phyloP scores from a whole-genome alignment of 2,888 invertebrate genomes.

The Portevinia maculata region DNA sequence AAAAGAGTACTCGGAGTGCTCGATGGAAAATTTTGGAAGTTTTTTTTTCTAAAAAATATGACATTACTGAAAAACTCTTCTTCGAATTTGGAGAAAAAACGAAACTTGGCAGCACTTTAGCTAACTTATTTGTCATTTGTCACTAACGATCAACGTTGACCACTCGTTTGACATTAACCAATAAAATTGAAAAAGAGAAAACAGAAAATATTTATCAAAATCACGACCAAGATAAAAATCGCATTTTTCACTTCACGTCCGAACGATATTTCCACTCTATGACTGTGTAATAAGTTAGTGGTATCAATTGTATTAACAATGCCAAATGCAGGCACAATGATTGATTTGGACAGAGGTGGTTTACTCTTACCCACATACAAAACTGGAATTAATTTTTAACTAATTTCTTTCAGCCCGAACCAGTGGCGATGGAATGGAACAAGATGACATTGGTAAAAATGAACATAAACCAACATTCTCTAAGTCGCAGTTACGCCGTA shows the following conservation, averaged over 20 bases:
- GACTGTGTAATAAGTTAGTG: neutral
- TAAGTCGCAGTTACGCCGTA: conserved; percentile 75
- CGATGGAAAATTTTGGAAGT: no score
- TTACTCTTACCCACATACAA: neutral
- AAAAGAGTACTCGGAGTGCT: no score
- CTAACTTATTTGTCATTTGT: conserved; percentile 15
- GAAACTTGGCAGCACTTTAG: conserved; percentile 9
- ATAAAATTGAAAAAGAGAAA: conserved; percentile 23
- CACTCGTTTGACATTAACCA: conserved; percentile 1
- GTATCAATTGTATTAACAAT: conserved; percentile 18
- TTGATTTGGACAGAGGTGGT: conserved; percentile 53
- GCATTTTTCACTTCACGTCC: neutral
- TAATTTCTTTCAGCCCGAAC: conserved; percentile 83
- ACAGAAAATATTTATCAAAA: conserved; percentile 7
- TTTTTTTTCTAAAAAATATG: no score
- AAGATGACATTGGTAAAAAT: conserved; percentile 80
- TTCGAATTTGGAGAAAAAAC: no score
- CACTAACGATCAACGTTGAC: conserved; percentile 49
- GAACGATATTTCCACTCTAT: neutral
- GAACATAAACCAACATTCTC: conserved; percentile 78
- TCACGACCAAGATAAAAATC: conserved; percentile 13
- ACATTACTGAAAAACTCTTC: no score
- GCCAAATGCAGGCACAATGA: conserved; percentile 20
- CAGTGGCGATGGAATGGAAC: conserved; percentile 92
- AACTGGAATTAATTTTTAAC: neutral